Conservation (phyloP, 2,797 vertebrate genomes). For the Typhlichthys eigenmanni region DNA sequence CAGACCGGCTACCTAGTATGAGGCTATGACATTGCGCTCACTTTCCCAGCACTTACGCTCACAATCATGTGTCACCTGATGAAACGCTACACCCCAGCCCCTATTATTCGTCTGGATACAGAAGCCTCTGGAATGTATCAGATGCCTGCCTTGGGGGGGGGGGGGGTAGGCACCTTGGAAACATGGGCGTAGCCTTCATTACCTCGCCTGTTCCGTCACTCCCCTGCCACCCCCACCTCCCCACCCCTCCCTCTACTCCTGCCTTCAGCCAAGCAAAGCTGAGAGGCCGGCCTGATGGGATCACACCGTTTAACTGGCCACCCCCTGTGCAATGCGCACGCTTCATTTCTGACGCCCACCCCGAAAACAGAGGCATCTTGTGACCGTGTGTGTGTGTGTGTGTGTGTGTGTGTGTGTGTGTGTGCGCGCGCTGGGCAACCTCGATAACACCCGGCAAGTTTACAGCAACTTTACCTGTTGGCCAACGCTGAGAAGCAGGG, state of each 20-base stretch:
- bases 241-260: slow-evolving; percentile 1
- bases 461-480: slow-evolving; percentile 1
- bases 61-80: slow-evolving; percentile 71
- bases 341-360: slow-evolving; percentile 22
- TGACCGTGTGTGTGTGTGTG: background rate
- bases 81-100: slow-evolving; percentile 69
- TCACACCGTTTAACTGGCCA: slow-evolving; percentile 33
- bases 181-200: slow-evolving; percentile 59
- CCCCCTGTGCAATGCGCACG: slow-evolving; percentile 40
- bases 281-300: slow-evolving; percentile 54
- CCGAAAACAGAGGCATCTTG: slow-evolving; percentile 35
- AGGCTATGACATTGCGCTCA: slow-evolving; percentile 66
- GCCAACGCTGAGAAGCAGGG: background rate
- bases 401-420: too few relatives aligned
- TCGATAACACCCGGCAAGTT: slow-evolving; percentile 15
- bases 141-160: slow-evolving; percentile 69
- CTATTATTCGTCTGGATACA: slow-evolving; percentile 74
- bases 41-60: slow-evolving; percentile 70
- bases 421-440: background rate
- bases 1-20: slow-evolving; percentile 44
- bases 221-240: slow-evolving; percentile 9
- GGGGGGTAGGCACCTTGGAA: slow-evolving; percentile 68
- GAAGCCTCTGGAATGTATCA: slow-evolving; percentile 75
- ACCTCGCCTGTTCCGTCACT: slow-evolving; percentile 25
- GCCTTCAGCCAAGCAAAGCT: slow-evolving; percentile 58